Evolutionary conservation across 2,888 invertebrate genomes (phyloP).

Genomic region (Hirtodrosophila histrioides): DNA sequence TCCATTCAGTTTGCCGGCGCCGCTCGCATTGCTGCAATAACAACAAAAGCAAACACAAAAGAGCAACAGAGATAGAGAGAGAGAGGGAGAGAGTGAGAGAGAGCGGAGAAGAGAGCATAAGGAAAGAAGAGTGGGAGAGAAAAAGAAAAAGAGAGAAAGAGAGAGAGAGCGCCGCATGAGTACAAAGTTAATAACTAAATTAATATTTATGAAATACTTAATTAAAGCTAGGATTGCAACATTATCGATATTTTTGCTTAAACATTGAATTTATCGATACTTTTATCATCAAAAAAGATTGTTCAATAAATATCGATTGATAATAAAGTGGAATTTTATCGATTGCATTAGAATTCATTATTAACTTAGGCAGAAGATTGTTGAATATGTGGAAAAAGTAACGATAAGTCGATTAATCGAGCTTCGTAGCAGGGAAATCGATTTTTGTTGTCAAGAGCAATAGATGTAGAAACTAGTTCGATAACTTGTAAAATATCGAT

Average conservation of each 20-base stretch:
- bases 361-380: no score
- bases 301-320: no score
- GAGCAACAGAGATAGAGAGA: conserved; percentile 15
- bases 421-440: neutral
- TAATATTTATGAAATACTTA: conserved; percentile 24
- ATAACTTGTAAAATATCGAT: no score
- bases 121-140: conserved; percentile 7
- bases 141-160: conserved; percentile 16
- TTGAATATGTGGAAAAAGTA: no score
- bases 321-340: no score
- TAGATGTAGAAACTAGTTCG: no score
- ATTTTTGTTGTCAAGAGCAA: neutral
- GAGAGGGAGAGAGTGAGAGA: conserved; percentile 15
- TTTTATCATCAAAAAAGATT: no score
- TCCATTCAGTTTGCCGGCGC: conserved; percentile 84
- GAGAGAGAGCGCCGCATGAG: conserved; percentile 42
- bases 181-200: conserved; percentile 20
- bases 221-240: conserved; percentile 7
- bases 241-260: no score
- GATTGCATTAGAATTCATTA: no score
- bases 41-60: conserved; percentile 3
- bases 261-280: no score
- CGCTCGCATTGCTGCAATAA: conserved; percentile 81
- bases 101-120: neutral
- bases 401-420: no score